Base-by-base conservation (phyloP, 2,113 vertebrate genomes). In the Mus spicilegus region DNA sequence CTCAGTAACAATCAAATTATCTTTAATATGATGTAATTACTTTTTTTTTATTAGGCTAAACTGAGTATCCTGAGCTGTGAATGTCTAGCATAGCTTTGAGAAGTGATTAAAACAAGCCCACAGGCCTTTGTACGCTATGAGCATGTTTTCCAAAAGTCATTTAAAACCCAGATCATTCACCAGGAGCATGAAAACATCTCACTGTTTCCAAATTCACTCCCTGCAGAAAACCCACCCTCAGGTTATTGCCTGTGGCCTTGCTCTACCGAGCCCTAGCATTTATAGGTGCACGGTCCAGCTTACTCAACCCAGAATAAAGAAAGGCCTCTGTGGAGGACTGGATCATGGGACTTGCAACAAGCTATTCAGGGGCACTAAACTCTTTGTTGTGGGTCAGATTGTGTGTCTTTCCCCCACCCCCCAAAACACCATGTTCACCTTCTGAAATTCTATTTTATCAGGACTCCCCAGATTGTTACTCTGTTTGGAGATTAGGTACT, bases 11-110 rank as follows among this genome's bases (percentile, higher is more conserved):
- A 98, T 97, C 96, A 95, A 97, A 98, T 97, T 98, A 98, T 98
- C 97, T 98, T 96, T 97, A 98, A 97, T 98, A 97, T 95, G 95
- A 96, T 95, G 96, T 97, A 95, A 98, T 98, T 97, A 96, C 96
- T 72, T 97, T 97, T 93, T 97, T 97, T 89, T 96, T 91, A 95
- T 93, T 93, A 96, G 94, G 95, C 92, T 95, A 93, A 97, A 95
- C 95, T 67, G 85, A 67, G 91, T 84, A 96, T 95, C 81, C 88
- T 90, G 87, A 85, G 65, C 87, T 95, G 65, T 51, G 84, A 91
- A 88, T 51, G 36, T 73, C 94, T 96, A 92, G 36, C 46, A 1
- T 93, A 88, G 91, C 86, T 96, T 72, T 89, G 77, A 96, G 94
- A 96, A 97, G 93, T 95, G 96, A 92, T 96, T 96, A 95, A 93